Evolutionary conservation across 2,888 invertebrate genomes (phyloP).

Genomic region (Linyphia triangularis): DNA sequence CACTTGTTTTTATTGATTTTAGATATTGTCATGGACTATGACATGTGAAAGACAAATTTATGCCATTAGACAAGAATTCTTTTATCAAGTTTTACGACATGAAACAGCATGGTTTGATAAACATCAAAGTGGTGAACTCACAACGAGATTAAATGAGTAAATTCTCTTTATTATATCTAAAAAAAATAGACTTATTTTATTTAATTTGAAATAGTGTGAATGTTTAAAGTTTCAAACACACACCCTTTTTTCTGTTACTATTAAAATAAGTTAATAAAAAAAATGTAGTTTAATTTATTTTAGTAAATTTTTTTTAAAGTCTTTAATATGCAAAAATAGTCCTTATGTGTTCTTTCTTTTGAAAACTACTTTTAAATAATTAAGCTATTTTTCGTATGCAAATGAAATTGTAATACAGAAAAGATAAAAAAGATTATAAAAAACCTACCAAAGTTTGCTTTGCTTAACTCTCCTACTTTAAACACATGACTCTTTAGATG

Average conservation of each 20-base stretch:
- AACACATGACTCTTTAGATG: no score
- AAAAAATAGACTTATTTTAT: neutral
- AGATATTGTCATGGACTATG: conserved; percentile 69
- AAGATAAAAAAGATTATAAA: no score
- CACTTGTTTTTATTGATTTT: neutral
- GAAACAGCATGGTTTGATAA: conserved; percentile 81
- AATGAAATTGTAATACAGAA: no score
- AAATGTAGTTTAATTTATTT: neutral
- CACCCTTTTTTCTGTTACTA: neutral
- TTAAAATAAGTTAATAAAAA: neutral
- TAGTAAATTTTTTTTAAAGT: neutral
- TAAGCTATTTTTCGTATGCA: no score
- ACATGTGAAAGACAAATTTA: conserved; percentile 80
- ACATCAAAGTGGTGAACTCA: conserved; percentile 81
- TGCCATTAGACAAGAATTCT: conserved; percentile 80
- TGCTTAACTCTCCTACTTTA: no score
- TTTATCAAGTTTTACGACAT: conserved; percentile 80
- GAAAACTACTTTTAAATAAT: no score
- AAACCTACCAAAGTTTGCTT: no score
- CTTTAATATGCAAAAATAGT: no score
- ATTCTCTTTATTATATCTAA: neutral
- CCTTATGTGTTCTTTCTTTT: no score
- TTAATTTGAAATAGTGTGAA: no score
- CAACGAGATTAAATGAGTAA: conserved; percentile 80
- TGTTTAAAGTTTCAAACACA: no score